Evolutionary conservation across 2,797 vertebrate genomes (phyloP), one percentile per base, ranked within the genome.

Genomic region (Nannoperca australis): DNA sequence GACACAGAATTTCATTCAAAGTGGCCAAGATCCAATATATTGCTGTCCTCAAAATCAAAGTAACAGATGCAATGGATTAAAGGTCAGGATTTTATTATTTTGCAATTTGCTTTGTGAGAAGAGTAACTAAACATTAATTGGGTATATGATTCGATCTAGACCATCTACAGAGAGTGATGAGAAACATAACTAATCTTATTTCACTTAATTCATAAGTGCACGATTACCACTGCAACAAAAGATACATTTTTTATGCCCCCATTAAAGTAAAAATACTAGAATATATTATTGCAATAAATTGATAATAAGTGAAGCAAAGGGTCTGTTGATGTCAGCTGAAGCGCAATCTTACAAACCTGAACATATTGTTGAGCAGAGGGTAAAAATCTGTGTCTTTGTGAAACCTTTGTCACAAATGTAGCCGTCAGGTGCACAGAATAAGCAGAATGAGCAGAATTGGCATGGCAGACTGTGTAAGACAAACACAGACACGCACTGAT

Each of bases 401-500:
- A 61, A 75, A 79, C 77, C 58, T 22, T 50, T 72, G 63, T 84
- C 47, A 69, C 55, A 84, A 87, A 81, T 84, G 73, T 68, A 62
- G 50, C 81, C 54, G 15, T 85, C 83, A 86, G 80, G 76, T 86
- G 72, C 69, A 61, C 12, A 72, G 44, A 73, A 87, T 62, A 70
- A 87, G 47, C 50, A 59, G 44, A 90, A 89, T 70, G 73, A 87
- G 47, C 50, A 59, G 44, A 90, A 89, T 70, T 77, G 83, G 63
- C 79, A 56, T 70, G 75, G 81, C 87, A 89, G 78, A 73, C 82
- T 78, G 81, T 85, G 82, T 69, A 85, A 87, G 83, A 89, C 85
- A 89, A 91, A 92, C 90, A 86, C 78, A 88, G 86, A 89, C 85
- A 76, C 27, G 73, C 81, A 84, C 82, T 85, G 86, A 91, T 88